phyloP scores from a whole-genome alignment of 2,888 invertebrate species.

The Himalopsyche anomala region DNA sequence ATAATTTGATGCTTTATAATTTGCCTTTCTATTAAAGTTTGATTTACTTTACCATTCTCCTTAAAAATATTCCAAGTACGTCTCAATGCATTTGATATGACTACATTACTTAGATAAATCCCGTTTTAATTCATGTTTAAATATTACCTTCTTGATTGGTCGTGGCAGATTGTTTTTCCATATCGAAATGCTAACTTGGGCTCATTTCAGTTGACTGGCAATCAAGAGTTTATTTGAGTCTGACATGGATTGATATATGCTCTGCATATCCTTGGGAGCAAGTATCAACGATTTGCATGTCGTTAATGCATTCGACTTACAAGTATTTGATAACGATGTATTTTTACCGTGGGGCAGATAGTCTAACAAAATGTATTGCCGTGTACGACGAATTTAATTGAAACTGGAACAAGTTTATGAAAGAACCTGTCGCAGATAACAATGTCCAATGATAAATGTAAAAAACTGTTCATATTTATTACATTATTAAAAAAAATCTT shows the following conservation, averaged over 20 bases:
- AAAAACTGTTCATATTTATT: background rate
- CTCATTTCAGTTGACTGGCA: conserved; percentile 28
- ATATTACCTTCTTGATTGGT: background rate
- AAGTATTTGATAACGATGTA: conserved; percentile 61
- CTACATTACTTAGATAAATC: background rate
- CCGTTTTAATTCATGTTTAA: background rate
- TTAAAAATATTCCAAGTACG: no score
- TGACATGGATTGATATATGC: conserved; percentile 53
- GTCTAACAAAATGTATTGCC: conserved; percentile 16
- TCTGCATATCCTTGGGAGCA: conserved; percentile 13
- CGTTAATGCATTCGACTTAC: conserved; percentile 56
- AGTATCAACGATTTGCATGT: conserved; percentile 63
- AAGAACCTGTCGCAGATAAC: conserved; percentile 16
- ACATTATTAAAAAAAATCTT: no score
- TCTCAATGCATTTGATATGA: no score
- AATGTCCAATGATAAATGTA: background rate
- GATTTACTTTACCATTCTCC: no score
- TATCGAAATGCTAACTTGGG: background rate
- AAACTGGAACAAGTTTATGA: conserved; percentile 53
- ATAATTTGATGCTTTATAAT: no score
- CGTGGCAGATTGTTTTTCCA: background rate
- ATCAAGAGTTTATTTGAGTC: conserved; percentile 36
- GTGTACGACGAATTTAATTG: conserved; percentile 56
- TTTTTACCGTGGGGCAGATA: conserved; percentile 25
- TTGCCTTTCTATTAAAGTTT: no score